Conservation (phyloP, 2,113 vertebrate genomes). For the Pan paniscus region DNA sequence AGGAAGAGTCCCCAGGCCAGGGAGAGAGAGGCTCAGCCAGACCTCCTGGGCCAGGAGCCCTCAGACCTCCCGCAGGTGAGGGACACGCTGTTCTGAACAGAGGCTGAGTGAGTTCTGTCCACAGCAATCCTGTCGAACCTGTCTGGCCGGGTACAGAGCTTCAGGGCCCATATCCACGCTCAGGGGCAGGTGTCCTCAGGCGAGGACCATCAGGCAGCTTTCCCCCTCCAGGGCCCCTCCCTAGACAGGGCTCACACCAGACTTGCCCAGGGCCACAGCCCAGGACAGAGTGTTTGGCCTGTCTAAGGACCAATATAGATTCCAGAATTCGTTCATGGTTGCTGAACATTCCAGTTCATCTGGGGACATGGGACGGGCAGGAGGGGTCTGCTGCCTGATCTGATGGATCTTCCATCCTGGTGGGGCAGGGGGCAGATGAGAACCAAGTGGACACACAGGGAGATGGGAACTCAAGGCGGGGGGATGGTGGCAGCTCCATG, state of each 20-base stretch:
- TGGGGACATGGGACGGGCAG: too few species aligned
- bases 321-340: not conserved
- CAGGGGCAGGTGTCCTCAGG: not conserved
- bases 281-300: not conserved
- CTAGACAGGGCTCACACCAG: not conserved
- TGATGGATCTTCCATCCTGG: not conserved
- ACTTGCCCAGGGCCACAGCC: not conserved
- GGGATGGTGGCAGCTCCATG: fast-evolving
- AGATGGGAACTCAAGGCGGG: not conserved
- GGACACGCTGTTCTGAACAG: not conserved
- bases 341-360: not conserved
- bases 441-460: not conserved
- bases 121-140: slow-evolving; percentile 57
- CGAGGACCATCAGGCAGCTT: not conserved
- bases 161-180: not conserved
- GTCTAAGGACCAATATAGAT: not conserved
- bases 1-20: not conserved
- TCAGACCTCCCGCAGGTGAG: not conserved
- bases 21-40: not conserved
- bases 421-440: not conserved
- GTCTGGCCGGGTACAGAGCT: not conserved
- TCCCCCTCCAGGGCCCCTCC: not conserved
- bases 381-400: not conserved
- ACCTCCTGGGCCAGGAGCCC: not conserved
- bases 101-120: not conserved